Conservation (phyloP, 1,140 invertebrate species). For the Wasmannia auropunctata region DNA sequence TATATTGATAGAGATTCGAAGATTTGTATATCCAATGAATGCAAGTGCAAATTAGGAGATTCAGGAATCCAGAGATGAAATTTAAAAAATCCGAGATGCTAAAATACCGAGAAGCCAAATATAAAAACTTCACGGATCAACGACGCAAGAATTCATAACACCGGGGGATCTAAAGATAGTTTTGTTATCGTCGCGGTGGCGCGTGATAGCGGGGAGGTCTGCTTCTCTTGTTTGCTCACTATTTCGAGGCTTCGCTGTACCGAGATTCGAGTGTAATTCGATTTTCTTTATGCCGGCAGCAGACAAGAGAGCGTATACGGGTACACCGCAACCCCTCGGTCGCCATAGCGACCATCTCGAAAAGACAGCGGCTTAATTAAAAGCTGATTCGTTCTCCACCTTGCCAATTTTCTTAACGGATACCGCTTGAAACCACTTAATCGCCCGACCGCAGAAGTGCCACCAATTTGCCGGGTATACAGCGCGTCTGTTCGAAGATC, state of each 20-base stretch:
- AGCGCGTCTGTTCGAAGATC: conserved; percentile 77
- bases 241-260: conserved; percentile 29
- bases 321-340: conserved; percentile 28
- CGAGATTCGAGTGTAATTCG: conserved; percentile 42
- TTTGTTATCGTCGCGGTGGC: conserved; percentile 15
- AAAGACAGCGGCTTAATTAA: conserved; percentile 73
- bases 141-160: conserved; percentile 15
- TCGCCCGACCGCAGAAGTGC: conserved; percentile 82
- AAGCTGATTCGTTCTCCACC: conserved; percentile 66
- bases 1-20: not conserved
- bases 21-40: not conserved
- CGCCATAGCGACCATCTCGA: conserved; percentile 52
- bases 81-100: not conserved
- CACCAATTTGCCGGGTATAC: conserved; percentile 81
- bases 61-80: not conserved
- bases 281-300: conserved; percentile 39
- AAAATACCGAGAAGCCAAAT: not conserved
- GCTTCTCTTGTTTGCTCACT: conserved; percentile 10
- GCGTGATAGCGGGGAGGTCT: not conserved
- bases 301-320: conserved; percentile 15
- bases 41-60: not conserved
- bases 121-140: conserved; percentile 3
- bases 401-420: conserved; percentile 74
- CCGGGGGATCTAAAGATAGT: conserved; percentile 3
- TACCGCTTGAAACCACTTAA: conserved; percentile 81